Evolutionary conservation across 1,140 invertebrate genomes (phyloP), one percentile per base, ranked within the genome.

Genomic region (Pogonomyrmex barbatus): DNA sequence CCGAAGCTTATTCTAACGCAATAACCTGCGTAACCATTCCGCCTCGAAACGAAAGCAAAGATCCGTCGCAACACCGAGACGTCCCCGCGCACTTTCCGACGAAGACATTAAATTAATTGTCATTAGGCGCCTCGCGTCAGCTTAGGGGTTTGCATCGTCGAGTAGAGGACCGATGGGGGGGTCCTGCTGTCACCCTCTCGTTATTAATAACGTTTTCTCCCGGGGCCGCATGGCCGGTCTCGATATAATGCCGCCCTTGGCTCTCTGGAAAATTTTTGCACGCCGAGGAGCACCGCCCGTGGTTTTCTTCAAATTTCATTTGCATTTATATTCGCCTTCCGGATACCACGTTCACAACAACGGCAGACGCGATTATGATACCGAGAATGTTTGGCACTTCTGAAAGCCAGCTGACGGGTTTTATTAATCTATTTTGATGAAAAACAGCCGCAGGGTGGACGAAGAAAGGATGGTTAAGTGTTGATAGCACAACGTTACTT

Each of bases 41-140:
- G 33, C 52, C 45, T 17, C 8, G 60, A 84, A 71, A 63, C 60
- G 76, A 79, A 73, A 85, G 76, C 54, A 14, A 73, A 67, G 71
- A 90, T 86, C 86, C 88, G 84, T 89, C 88, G 71, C 45, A 50
- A 50, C 52, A 24, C 54, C 2, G 33, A 84, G 79, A 84, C 60
- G 63, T 47, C n/a, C 39, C 33, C 52, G 54, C 45, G 84, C 58
- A 76, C 42, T 68, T 75, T 62, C 58, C 65, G 63, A 68, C 60
- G 70, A 89, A 88, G 87, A 91, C 82, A 87, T 90, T 87, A 90
- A 92, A 92, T 92, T 92, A 92, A 92, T 92, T 88, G 89, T 91
- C 90, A 92, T 92, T 91, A 92, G 90, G 87, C 87, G 67, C 78
- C 79, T 76, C 60, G 87, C 68, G 78, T 77, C 83, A 85, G 39